Percentiles rank a stretch among this genome's conserved stretches.
phyloP scores from a whole-genome alignment of 1,140 invertebrate genomes.

The Hylaeus anthracinus region DNA sequence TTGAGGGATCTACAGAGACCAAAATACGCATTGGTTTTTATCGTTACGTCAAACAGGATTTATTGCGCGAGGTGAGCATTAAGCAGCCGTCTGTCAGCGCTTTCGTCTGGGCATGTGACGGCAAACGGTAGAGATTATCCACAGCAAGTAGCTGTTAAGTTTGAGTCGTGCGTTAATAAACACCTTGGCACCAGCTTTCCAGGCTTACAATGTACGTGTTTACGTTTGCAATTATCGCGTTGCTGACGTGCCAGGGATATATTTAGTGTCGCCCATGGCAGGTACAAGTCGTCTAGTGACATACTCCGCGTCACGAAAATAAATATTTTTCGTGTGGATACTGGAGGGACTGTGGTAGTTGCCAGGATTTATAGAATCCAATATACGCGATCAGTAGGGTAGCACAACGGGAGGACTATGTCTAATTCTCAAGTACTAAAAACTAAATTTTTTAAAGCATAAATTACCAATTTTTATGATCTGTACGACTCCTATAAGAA shows the following conservation, averaged over 20 bases:
- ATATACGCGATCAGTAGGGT: no score
- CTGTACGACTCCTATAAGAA: no score
- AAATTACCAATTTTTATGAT: no score
- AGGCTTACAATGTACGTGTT: slow-evolving; percentile 25
- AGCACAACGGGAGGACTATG: no score
- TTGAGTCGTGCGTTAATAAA: background rate
- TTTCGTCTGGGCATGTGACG: slow-evolving; percentile 7
- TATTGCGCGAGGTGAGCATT: background rate
- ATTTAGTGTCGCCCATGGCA: background rate
- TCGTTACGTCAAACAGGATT: background rate
- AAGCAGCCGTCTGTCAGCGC: slow-evolving; percentile 12
- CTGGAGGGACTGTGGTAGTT: no score
- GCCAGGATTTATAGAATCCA: no score
- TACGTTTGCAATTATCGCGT: slow-evolving; percentile 7
- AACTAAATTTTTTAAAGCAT: no score
- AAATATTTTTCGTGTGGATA: background rate
- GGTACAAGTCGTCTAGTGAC: slow-evolving; percentile 1
- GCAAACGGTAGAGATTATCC: background rate
- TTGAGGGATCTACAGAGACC: no score
- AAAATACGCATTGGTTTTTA: background rate
- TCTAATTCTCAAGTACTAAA: no score
- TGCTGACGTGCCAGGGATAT: slow-evolving; percentile 15
- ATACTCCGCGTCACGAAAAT: background rate
- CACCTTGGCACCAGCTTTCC: slow-evolving; percentile 19
- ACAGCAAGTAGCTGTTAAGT: no score